These are phyloP conservation scores for Diprion similis DNA, from an alignment of 1,140 invertebrate species.

Conservation along the genomic window DNA sequence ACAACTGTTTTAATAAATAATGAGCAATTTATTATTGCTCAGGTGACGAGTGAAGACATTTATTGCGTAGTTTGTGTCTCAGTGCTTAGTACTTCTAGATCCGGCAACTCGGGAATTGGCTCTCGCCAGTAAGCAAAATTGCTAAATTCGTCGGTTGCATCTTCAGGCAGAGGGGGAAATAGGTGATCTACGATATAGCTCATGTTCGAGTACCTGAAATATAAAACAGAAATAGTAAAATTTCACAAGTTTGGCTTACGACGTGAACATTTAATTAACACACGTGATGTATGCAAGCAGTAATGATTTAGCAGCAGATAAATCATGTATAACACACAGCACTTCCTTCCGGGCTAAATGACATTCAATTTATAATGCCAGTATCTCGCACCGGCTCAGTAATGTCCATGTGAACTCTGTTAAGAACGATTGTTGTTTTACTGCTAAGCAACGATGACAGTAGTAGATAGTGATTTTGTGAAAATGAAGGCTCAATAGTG, in stretches of 20 bases:
- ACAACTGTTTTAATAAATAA: slow-evolving; percentile 27
- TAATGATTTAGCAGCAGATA: no score
- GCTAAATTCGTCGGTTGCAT: slow-evolving; percentile 83
- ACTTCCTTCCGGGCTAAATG: no score
- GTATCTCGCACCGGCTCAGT: no score
- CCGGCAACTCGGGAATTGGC: slow-evolving; percentile 70
- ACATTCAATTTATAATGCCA: no score
- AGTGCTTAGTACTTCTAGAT: slow-evolving; percentile 37
- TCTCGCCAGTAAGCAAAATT: slow-evolving; percentile 92
- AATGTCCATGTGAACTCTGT: no score
- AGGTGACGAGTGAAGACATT: slow-evolving; percentile 13
- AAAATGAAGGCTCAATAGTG: no score
- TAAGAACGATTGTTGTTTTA: no score
- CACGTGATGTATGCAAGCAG: background rate
- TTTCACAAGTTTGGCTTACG: no score
- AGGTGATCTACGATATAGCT: slow-evolving; percentile 93
- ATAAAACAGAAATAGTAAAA: slow-evolving; percentile 27
- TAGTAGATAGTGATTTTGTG: no score
- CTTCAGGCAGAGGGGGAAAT: slow-evolving; percentile 80
- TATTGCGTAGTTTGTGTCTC: slow-evolving; percentile 41
- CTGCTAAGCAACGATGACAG: no score
- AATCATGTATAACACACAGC: no score
- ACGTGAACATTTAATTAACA: background rate
- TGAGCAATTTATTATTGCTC: slow-evolving; percentile 15
- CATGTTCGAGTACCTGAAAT: slow-evolving; percentile 88